Conservation (phyloP, 2,888 invertebrate species). For the Trichopria drosophilae region DNA sequence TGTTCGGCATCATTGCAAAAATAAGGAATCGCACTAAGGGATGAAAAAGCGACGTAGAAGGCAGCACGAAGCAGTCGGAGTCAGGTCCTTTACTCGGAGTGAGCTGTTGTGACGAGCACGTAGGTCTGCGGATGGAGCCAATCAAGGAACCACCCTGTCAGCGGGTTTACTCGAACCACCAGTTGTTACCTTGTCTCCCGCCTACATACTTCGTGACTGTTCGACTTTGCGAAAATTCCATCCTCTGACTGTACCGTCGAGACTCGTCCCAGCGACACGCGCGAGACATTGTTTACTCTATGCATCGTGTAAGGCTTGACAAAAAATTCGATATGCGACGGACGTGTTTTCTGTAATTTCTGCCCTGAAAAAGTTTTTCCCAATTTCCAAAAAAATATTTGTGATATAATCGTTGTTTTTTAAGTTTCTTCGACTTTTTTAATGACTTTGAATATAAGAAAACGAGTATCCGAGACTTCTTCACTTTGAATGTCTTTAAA, state of each 20-base stretch:
- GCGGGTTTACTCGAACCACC: constrained; percentile 50
- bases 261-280: constrained; percentile 18
- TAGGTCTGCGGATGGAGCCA: constrained; percentile 57
- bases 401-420: too few species aligned
- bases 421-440: too few species aligned
- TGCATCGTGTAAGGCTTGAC: constrained; percentile 14
- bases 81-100: constrained; percentile 36
- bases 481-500: too few species aligned
- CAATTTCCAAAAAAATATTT: too few species aligned
- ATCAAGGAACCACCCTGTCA: constrained; percentile 55
- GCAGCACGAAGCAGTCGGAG: too few species aligned
- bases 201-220: constrained; percentile 42
- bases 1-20: too few species aligned
- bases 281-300: constrained; percentile 27
- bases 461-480: too few species aligned
- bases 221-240: constrained; percentile 31
- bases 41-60: too few species aligned
- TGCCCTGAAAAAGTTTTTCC: constrained; percentile 4
- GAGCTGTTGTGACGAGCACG: constrained; percentile 59
- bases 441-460: too few species aligned
- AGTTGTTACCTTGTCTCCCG: constrained; percentile 48
- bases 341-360: background rate
- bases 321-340: constrained; percentile 3
- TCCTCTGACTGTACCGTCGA: background rate
- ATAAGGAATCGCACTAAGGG: too few species aligned